Percentiles rank a stretch among this genome's conserved stretches.
phyloP scores from a whole-genome alignment of 2,113 vertebrate species.

The Paradoxurus hermaphroditus region DNA sequence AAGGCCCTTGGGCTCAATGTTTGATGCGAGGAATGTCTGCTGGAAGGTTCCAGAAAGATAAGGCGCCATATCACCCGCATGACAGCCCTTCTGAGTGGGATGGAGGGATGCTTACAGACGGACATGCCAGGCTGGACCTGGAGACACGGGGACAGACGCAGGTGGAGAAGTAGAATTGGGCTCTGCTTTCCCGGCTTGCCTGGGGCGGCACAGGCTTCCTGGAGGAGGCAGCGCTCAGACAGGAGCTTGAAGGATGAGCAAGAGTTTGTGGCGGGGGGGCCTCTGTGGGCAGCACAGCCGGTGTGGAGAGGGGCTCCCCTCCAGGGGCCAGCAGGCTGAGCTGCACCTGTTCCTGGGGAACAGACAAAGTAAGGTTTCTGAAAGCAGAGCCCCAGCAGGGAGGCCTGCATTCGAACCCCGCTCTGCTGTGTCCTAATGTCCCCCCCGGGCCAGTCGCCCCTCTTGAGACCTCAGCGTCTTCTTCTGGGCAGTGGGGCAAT shows the following conservation, averaged over 20 bases:
- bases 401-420: not conserved
- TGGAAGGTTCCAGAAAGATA: not conserved
- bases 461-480: no score
- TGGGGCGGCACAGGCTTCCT: not conserved
- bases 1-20: not conserved
- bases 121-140: not conserved
- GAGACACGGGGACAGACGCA: not conserved
- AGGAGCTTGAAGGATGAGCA: not conserved
- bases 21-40: not conserved
- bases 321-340: not conserved
- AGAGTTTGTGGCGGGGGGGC: not conserved
- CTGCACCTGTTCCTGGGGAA: not conserved
- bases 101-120: not conserved
- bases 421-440: not conserved
- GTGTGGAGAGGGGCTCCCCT: not conserved
- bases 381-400: not conserved
- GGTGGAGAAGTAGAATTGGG: not conserved
- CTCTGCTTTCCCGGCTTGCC: no score
- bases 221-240: not conserved
- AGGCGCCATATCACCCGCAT: not conserved
- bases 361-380: not conserved
- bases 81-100: not conserved
- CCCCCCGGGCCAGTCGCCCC: not conserved
- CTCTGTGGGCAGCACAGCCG: not conserved
- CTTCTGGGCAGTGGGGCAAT: not conserved